Evolutionary conservation across 2,797 vertebrate genomes (phyloP).

Genomic region (Aphelocoma californica): DNA sequence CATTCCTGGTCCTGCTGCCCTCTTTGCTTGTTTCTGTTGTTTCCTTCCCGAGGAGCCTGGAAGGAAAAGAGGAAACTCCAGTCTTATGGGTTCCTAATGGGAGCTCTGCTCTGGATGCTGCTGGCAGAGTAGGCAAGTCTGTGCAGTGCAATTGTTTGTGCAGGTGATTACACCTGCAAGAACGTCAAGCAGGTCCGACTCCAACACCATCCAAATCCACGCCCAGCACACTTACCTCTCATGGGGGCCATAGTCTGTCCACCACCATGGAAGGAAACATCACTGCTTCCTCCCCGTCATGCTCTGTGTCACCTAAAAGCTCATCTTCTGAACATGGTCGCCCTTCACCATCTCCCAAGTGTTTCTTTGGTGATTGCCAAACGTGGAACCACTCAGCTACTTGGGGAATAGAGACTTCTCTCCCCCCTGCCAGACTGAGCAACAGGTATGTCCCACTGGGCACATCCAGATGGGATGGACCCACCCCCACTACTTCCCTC

Average conservation of each 20-base stretch:
- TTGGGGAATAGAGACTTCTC: neutral
- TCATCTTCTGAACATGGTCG: rapidly evolving
- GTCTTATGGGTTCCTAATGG: neutral
- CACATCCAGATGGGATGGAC: neutral
- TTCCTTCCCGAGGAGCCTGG: neutral
- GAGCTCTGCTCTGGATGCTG: neutral
- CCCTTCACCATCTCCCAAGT: neutral
- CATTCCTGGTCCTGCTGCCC: neutral
- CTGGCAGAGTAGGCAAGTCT: neutral
- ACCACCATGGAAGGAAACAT: neutral
- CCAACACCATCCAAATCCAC: neutral
- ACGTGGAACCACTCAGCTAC: neutral
- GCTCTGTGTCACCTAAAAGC: neutral
- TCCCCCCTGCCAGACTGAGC: neutral
- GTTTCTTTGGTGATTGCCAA: neutral
- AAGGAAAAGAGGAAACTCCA: slow-evolving; percentile 37
- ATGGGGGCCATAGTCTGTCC: neutral
- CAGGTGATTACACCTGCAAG: neutral
- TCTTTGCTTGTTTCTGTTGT: neutral
- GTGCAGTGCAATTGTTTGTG: neutral
- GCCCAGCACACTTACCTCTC: neutral
- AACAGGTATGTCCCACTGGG: neutral
- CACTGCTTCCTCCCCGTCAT: neutral
- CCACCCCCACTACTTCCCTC: neutral
- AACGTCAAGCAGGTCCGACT: neutral